Evolutionary conservation across 2,797 vertebrate genomes (phyloP).

Genomic region (Darevskia mixta): DNA sequence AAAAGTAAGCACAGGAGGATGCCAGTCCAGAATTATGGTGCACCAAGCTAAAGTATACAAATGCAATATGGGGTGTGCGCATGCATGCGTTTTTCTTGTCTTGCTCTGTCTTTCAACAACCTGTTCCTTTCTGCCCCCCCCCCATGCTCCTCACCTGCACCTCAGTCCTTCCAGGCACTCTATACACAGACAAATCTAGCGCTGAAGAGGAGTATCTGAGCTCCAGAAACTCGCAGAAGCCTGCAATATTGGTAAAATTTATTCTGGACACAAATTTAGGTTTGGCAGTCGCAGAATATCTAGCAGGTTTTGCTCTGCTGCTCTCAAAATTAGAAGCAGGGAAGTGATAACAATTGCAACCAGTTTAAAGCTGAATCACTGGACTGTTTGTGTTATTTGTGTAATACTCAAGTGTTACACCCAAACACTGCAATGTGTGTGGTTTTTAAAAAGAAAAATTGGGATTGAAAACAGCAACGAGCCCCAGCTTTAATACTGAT

Average conservation of each 20-base stretch:
- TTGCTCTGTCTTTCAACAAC: not conserved
- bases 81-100: not conserved
- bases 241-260: not conserved
- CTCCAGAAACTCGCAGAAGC: not conserved
- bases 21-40: slow-evolving; percentile 51
- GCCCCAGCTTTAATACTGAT: too few relatives aligned
- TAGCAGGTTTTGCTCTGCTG: not conserved
- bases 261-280: not conserved
- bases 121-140: too few relatives aligned
- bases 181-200: not conserved
- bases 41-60: not conserved
- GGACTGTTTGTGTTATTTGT: not conserved
- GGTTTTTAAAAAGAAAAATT: too few relatives aligned
- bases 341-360: not conserved
- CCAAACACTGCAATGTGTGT: too few relatives aligned
- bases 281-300: not conserved
- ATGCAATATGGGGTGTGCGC: too few relatives aligned
- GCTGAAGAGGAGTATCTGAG: not conserved
- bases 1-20: slow-evolving; percentile 77
- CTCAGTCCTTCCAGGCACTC: not conserved
- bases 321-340: not conserved
- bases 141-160: not conserved
- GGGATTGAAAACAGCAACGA: too few relatives aligned
- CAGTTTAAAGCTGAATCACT: not conserved
- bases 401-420: too few relatives aligned